Base-by-base conservation (phyloP, 2,888 invertebrate species). In the Yponomeuta cagnagella region DNA sequence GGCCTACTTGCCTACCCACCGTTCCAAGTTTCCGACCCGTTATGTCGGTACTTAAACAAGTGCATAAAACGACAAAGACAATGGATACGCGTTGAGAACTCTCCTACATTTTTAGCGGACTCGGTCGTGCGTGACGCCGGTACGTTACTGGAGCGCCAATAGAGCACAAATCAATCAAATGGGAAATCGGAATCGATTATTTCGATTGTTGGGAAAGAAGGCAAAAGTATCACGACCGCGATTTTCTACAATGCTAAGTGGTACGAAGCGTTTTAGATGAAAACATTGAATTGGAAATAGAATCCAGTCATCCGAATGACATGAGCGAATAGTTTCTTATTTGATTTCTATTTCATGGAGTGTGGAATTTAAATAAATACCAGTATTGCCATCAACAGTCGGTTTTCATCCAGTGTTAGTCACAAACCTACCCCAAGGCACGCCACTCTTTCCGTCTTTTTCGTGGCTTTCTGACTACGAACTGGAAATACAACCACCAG, bases 1-100 rank as follows among this genome's bases (percentile, higher is more conserved):
- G 83, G 80, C 85, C 84, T 81, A 84, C 79, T 84, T 87, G 86
- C 87, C 84, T 86, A 83, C 85, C 87, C 86, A 82, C 86, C 86
- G 85, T 87, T 85, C 82, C 77, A 77, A 43, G 43, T 43, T 43
- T 43, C 43, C 43, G 43, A 79, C 76, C 87, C 87, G 87, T 86
- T 88, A 88, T 78, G 75, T 78, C 48, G 52, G 52, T 68, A 68
- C 79, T 75, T 77, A 77, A 79, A 77, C 80, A 80, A 79, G 77
- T 82, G 80, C 70, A 70, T 48, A 52, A 74, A 74, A 79, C 79
- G 77, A 72, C 78, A 80, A 82, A 83, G 81, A 80, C 79, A 68
- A 68, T 68, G 75, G 74, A 77, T 75, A 84, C 86, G 82, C 82
- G 84, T 84, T 77, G 82, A 78, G 78, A 82, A 83, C 83, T 86